Base-by-base conservation (phyloP, 2,888 invertebrate species). In the Sinhomidia bicolor region DNA sequence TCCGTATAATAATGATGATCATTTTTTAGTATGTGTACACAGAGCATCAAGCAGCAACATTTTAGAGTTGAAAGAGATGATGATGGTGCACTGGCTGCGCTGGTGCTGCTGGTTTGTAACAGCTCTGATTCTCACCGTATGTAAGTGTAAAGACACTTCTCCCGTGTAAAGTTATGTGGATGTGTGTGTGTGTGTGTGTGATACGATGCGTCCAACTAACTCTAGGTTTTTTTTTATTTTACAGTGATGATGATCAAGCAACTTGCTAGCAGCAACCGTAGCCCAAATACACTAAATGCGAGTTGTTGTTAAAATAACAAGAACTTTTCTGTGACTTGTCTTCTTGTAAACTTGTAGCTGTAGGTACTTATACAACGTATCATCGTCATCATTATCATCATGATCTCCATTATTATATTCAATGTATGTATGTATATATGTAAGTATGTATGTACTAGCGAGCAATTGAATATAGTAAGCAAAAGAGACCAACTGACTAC, bases 71-170 rank as follows among this genome's bases (percentile, higher is more conserved):
- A 57, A 36, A 54, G 71, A 44, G 82, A 82, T n/a, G n/a, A n/a
- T n/a, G n/a, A n/a, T n/a, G n/a, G n/a, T 68, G 82, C 54, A 82
- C 65, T 81, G 81, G 29, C 62, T 82, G 60, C n/a, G n/a, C n/a
- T n/a, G n/a, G n/a, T n/a, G n/a, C n/a, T n/a, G n/a, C n/a, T n/a
- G n/a, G n/a, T n/a, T n/a, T 20, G 32, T 44, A 29, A 65, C 57
- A 80, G 29, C 76, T 26, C 76, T 71, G 71, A 71, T 71, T 71
- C 82, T 65, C 60, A 47, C 74, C 44, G 74, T 81, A 65, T 81
- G 81, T 81, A 47, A 62, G 81, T 79, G 60, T 74, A 74, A 51
- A 29, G 60, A 62, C 29, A 62, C 76, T 29, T 76, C 76, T 51
- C 51, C 47, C 54, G 82, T 82, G 68, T 82, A 62, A 71, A 71